Base-by-base conservation (phyloP, 1,140 invertebrate genomes). In the Papilio polytes region DNA sequence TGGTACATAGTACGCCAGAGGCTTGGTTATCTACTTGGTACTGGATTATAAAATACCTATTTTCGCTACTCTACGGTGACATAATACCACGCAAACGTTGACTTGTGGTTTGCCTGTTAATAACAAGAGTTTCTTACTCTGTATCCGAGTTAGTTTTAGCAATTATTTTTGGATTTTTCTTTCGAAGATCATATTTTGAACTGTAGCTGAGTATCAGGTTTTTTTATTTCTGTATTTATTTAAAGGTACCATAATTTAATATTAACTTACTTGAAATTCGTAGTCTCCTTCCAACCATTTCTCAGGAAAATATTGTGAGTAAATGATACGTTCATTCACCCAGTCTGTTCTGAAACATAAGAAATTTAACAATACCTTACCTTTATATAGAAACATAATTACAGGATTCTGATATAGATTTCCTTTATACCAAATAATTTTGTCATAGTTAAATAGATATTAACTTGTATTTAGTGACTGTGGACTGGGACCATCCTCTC, bases 291-390 rank as follows among this genome's bases (percentile, higher is more conserved):
- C 91, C 1, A 98, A 88, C 80, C 95, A 96, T 86, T 98, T 98
- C 81, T 97, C 97, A 2, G 97, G 97, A 87, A 98, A 98, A 90
- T 97, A 97, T 92, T 98, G 97, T 0, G 97, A 96, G 86, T 97
- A 97, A 66, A 97, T 96, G 2, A 97, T 96, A 31, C 95, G 93
- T 36, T 96, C 90, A 79, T 96, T 96, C 20, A 96, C 95, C 87
- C 95, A 95, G 84, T 97, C 96, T n/a, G 95, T 97, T 88, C 97
- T 98, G 91, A 80, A 96, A 80, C 44, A 41, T 31, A 70, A 81
- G 31, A 46, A 59, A 1, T 72, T 53, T 6, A 18, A 18, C 51
- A 36, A 9, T 41, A 20, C 44, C 20, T 6, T 66, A 15, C 9
- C 18, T 22, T 59, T 70, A 46, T 63, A 31, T 20, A 18, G 13